phyloP scores from a whole-genome alignment of 2,888 invertebrate species.

The Ethmia dodecea region DNA sequence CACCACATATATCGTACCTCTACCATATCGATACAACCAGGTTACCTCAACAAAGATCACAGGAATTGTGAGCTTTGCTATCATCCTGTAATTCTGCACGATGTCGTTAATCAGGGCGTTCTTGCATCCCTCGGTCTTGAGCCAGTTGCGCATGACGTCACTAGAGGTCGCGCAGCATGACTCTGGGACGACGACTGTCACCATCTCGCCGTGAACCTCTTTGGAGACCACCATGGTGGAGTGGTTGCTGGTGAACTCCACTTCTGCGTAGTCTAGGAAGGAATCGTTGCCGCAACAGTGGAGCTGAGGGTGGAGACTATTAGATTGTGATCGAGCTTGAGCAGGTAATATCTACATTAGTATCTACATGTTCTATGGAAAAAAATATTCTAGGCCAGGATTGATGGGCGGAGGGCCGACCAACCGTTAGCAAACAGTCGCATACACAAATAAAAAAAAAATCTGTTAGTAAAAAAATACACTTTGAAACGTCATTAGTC shows the following conservation, averaged over 20 bases:
- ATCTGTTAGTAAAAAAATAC: too few species aligned
- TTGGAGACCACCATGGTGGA: slow-evolving; percentile 37
- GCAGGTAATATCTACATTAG: too few species aligned
- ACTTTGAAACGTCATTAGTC: too few species aligned
- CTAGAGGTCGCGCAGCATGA: slow-evolving; percentile 40
- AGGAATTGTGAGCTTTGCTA: slow-evolving; percentile 63
- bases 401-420: too few species aligned
- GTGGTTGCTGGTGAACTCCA: slow-evolving; percentile 44
- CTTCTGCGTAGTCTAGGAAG: slow-evolving; percentile 45
- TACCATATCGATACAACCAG: too few species aligned
- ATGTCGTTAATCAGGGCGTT: slow-evolving; percentile 42
- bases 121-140: slow-evolving; percentile 44
- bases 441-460: too few species aligned
- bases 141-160: slow-evolving; percentile 32
- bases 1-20: too few species aligned
- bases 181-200: slow-evolving; percentile 38
- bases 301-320: slow-evolving; percentile 49
- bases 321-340: too few species aligned
- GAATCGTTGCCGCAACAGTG: slow-evolving; percentile 59
- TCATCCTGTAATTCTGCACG: slow-evolving; percentile 52
- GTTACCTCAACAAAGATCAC: slow-evolving; percentile 67
- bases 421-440: too few species aligned
- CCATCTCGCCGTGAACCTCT: slow-evolving; percentile 26
- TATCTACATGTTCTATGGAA: too few species aligned
- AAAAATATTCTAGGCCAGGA: too few species aligned